phyloP scores from a whole-genome alignment of 2,888 invertebrate genomes.

The Drosophila mimetica region DNA sequence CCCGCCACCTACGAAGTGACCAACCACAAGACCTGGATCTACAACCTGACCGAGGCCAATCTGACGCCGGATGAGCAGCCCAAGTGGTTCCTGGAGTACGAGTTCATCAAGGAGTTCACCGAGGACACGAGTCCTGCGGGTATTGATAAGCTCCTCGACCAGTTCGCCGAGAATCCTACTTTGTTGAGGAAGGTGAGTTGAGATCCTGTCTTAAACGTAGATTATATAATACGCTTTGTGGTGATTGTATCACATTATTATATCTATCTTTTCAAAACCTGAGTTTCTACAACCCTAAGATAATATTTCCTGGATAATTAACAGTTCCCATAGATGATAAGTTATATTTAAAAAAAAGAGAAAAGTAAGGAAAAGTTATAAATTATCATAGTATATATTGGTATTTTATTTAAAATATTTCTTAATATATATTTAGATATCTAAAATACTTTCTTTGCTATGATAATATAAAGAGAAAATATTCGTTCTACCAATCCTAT shows the following conservation, averaged over 20 bases:
- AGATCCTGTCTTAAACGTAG: background rate
- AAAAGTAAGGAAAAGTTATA: too few species aligned
- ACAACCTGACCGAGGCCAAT: constrained; percentile 91
- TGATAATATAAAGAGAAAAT: background rate
- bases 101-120: constrained; percentile 88
- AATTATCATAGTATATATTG: too few species aligned
- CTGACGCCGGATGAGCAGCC: constrained; percentile 86
- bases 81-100: constrained; percentile 90
- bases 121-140: constrained; percentile 88
- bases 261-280: too few species aligned
- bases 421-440: too few species aligned
- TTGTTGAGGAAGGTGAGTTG: constrained; percentile 72
- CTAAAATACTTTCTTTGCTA: background rate
- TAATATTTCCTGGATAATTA: too few species aligned
- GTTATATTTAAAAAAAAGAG: too few species aligned
- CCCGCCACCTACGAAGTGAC: constrained; percentile 86
- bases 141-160: constrained; percentile 86
- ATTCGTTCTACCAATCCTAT: background rate
- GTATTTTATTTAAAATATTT: too few species aligned
- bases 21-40: constrained; percentile 89
- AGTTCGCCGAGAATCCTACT: constrained; percentile 84
- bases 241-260: background rate
- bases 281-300: too few species aligned
- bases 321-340: too few species aligned
- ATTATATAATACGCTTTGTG: background rate